A percentile compares a stretch with the other conserved stretches of the same genome.
Evolutionary conservation across 2,888 invertebrate genomes (phyloP).

Genomic region (Lepetodrilus schrolli): DNA sequence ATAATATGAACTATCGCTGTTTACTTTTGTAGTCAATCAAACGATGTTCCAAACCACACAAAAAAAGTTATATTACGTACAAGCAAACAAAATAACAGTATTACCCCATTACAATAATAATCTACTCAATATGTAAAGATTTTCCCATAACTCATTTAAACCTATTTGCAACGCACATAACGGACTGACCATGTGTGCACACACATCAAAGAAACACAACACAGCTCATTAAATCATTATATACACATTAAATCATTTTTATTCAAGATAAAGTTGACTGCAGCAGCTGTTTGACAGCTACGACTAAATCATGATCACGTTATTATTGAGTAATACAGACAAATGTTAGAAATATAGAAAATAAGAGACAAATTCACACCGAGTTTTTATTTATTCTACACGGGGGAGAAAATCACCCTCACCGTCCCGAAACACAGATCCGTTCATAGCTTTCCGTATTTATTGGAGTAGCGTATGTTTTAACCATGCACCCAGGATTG

Average conservation of each 20-base stretch:
- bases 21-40: too few relatives aligned
- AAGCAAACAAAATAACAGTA: too few relatives aligned
- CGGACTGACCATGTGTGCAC: not conserved
- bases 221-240: conserved; percentile 8
- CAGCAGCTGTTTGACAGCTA: conserved; percentile 11
- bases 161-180: not conserved
- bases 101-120: too few relatives aligned
- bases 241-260: conserved; percentile 25
- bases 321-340: not conserved
- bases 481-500: too few relatives aligned
- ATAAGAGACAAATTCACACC: conserved; percentile 5
- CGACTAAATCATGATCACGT: not conserved
- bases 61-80: too few relatives aligned
- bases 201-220: not conserved
- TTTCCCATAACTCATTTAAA: too few relatives aligned
- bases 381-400: conserved; percentile 12
- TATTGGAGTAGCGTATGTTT: too few relatives aligned
- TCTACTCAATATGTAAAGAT: too few relatives aligned
- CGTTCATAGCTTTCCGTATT: too few relatives aligned
- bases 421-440: too few relatives aligned
- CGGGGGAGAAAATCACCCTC: not conserved
- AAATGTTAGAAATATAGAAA: conserved; percentile 23
- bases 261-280: conserved; percentile 11
- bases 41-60: too few relatives aligned
- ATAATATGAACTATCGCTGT: too few relatives aligned